phyloP scores from a whole-genome alignment of 2,113 vertebrate species.

The Diadophis punctatus region DNA sequence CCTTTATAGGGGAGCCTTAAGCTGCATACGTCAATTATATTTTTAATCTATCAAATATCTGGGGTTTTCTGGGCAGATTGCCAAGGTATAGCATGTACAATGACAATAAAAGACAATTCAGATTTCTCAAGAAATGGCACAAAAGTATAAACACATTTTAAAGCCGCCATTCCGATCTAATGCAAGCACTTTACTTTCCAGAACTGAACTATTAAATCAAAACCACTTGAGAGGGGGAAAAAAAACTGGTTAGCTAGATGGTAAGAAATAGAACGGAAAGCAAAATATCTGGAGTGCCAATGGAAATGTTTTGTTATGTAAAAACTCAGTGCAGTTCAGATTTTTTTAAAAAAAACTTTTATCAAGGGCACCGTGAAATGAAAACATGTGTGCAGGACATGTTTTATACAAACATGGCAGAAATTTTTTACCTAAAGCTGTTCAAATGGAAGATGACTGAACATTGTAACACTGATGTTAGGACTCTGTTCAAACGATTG shows the following conservation, averaged over 20 bases:
- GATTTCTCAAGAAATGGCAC: neutral
- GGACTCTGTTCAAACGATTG: too few species aligned
- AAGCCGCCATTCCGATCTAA: neutral
- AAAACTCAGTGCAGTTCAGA: neutral
- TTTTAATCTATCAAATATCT: neutral
- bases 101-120: neutral
- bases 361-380: neutral
- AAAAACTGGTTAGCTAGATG: neutral
- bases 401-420: neutral
- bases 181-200: neutral
- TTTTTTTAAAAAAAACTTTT: neutral
- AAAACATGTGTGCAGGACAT: neutral
- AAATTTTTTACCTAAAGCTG: neutral
- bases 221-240: neutral
- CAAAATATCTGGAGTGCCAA: neutral
- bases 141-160: neutral
- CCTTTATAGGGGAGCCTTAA: neutral
- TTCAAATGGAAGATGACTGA: neutral
- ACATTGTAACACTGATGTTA: neutral
- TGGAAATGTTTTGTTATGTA: neutral
- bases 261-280: neutral
- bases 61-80: neutral
- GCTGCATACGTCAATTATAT: neutral
- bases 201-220: neutral
- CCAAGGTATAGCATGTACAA: neutral